Evolutionary conservation across 2,113 vertebrate species (phyloP), one percentile per base, ranked within the genome.

Genomic region (Petrocephalus microphthalmus): DNA sequence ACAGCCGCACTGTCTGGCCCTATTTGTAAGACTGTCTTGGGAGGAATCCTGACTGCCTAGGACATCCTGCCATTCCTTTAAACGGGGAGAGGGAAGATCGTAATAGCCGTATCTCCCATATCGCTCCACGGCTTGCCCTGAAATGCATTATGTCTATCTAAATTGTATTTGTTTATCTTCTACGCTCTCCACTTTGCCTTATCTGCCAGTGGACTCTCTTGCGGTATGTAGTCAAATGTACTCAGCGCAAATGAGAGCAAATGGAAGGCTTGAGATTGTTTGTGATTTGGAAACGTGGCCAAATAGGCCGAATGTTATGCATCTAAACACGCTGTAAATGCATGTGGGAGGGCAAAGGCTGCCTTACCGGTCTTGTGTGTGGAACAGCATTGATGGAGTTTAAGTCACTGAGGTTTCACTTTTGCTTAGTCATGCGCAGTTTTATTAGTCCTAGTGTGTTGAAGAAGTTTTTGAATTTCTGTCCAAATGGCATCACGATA

Each of bases 391-490:
- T 13, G 1, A 78, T 17, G 29, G 37, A n/a, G 71, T 78, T 19
- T 17, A 15, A 37, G 11, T 74, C 3, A 19, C 3, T 51, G 22
- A 84, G 0, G 81, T 84, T 84, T 84, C 33, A 74, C 5, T 42
- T 54, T 56, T 85, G 51, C 25, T 85, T 29, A 17, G 84, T 56
- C 60, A 67, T 67, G 25, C 25, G 22, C n/a, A 10, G 57, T 64
- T 64, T 64, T 1, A 64, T 64, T 25, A 64, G n/a, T 60, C 22
- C 57, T n/a, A 22, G 8, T 25, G n/a, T 64, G 47, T 37, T 85
- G 22, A 54, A 33, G 84, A 85, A 15, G 6, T 84, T 25, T 84
- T 52, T 84, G 82, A 84, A 51, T 84, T 84, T 84, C 37, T 85
- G 29, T 49, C 29, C 13, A 52, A 53, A 37, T 54, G 29, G 33